Percentiles rank a stretch among this genome's conserved stretches.
Evolutionary conservation across 2,113 vertebrate species (phyloP).

Genomic region (Cathartes aura): DNA sequence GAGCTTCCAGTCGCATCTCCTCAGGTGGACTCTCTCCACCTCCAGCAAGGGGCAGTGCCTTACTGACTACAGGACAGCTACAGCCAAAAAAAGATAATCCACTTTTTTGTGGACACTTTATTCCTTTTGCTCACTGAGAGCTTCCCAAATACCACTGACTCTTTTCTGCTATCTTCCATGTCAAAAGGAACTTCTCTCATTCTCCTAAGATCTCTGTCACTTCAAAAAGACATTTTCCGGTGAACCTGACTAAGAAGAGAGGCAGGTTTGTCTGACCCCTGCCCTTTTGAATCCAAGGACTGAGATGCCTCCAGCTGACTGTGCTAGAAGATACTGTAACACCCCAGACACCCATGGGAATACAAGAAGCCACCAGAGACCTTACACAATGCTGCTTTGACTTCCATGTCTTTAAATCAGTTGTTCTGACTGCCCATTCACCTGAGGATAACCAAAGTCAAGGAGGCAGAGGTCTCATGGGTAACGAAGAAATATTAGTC

Average conservation of each 20-base stretch:
- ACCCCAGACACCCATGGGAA: background rate
- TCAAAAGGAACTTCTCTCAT: background rate
- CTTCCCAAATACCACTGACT: background rate
- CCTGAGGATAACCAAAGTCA: background rate
- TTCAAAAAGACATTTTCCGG: background rate
- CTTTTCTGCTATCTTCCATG: background rate
- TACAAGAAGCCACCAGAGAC: background rate
- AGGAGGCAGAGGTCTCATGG: background rate
- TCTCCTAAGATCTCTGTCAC: background rate
- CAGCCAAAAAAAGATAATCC: background rate
- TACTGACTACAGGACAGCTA: background rate
- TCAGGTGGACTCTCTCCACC: background rate
- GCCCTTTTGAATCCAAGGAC: background rate
- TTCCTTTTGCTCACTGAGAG: background rate
- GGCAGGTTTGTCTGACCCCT: background rate
- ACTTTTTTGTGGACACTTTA: background rate
- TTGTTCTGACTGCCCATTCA: background rate
- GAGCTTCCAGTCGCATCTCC: background rate
- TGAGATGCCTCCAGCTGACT: background rate
- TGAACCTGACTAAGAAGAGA: background rate
- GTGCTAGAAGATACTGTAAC: background rate
- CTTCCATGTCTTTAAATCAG: background rate
- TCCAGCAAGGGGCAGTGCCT: background rate
- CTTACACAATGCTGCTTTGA: background rate
- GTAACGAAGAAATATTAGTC: background rate